Base-by-base conservation (phyloP, 1,140 invertebrate genomes). In the Solenopsis invicta region DNA sequence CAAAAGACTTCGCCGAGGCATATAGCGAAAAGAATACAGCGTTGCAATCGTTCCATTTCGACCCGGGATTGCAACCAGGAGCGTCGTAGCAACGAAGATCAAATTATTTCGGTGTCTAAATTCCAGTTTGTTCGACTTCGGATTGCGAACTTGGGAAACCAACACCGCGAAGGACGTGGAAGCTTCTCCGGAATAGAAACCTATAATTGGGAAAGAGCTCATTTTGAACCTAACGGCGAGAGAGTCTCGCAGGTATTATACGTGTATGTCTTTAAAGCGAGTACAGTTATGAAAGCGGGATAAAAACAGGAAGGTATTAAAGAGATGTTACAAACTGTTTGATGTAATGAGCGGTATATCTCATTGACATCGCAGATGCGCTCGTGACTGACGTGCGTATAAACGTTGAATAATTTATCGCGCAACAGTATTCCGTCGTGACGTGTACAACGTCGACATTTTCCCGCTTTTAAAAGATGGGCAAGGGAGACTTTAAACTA, bases 41-140 rank as follows among this genome's bases (percentile, higher is more conserved):
- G 24, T 18, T 29, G 67, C 52, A 16, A 71, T 71, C 34, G n/a
- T 82, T 54, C 34, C 48, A 29, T 81, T 81, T 48, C n/a, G 34
- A 13, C 12, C 12, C 3, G 48, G 34, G 21, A 24, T 50, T 69
- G 34, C 62, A 12, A 56, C 45, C 61, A 21, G 16, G 21, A 29
- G 34, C 16, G 41, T n/a, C 34, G 78, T 45, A 13, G 56, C 45
- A 78, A 62, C 34, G 64, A 37, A 54, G 45, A 71, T 81, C n/a
- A 71, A 45, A 81, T 81, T 71, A 81, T 81, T 81, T 71, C 64
- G 10, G 37, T 72, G 45, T 67, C 66, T 72, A 56, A 81, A 81
- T 81, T 66, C 45, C 10, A 66, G 59, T 80, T 82, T 59, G 45
- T 16, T 37, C 34, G 37, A 69, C 34, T 56, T 82, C 48, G 59